Base-by-base conservation (phyloP, 2,797 vertebrate species). In the Paguma larvata region DNA sequence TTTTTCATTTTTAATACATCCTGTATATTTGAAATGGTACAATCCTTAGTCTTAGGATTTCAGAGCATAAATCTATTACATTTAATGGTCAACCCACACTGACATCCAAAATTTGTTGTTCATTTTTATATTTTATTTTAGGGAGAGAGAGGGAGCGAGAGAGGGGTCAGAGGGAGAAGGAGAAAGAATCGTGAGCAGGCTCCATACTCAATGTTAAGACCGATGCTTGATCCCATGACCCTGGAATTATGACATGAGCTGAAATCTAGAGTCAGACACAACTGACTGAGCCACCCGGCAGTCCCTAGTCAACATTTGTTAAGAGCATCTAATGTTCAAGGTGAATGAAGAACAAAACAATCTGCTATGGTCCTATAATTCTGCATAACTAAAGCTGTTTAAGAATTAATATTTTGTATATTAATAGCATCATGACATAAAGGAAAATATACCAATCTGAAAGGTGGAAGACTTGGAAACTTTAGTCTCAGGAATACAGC, bases 1-100 rank as follows among this genome's bases (percentile, higher is more conserved):
- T 13, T 75, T 75, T 88, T 85, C 11, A 78, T 70, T 18, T 75
- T 32, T 59, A 88, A 77, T 67, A 91, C 14, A n/a, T 1, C 19
- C 15, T 34, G 18, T 32, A 25, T 78, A 59, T 34, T 51, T 77
- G 72, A 82, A 70, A 85, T n/a, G 38, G 15, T 85, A 51, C 13
- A 75, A 70, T 59, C 23, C 12, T 88, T 88, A 70, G 27, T 93
- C 65, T 93, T 48, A 48, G 51, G 12, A 77, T 85, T 96, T 95
- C 38, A 91, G 44, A 18, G 19, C 18, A 79, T 41, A 90, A 51
- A 73, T 59, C 6, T n/a, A 2, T 87, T 46, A 44, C 9, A 62
- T 16, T 11, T 51, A 73, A 79, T 38, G n/a, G 73, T 94, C 13
- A 82, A 32, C 3, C 23, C 65, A 85, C 19, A 13, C 59, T 78